Percentiles rank a stretch among this genome's conserved stretches.
phyloP scores from a whole-genome alignment of 1,140 invertebrate species.

The Drosophila subobscura region DNA sequence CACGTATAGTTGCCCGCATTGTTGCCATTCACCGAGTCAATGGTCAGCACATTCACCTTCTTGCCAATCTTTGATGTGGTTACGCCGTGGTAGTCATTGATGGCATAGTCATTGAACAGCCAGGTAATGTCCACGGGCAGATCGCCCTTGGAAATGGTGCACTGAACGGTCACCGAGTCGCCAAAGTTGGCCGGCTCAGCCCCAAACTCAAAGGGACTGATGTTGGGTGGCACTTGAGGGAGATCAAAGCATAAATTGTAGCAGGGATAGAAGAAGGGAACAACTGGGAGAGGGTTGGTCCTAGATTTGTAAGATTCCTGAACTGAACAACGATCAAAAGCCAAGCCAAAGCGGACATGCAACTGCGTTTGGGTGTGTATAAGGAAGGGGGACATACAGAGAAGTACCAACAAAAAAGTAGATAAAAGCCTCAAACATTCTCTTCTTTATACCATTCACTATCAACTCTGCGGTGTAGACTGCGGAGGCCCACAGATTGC shows the following conservation, averaged over 20 bases:
- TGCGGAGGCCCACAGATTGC: conserved; percentile 87
- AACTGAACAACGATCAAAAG: conserved; percentile 27
- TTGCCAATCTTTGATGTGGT: conserved; percentile 89
- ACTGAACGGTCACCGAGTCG: conserved; percentile 88
- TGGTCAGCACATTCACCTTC: conserved; percentile 90
- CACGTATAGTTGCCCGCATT: conserved; percentile 92
- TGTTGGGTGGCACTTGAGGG: conserved; percentile 86
- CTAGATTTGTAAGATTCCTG: neutral
- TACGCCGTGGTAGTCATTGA: conserved; percentile 87
- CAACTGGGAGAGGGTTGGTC: too few relatives aligned
- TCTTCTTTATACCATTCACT: conserved; percentile 67
- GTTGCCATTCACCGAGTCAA: conserved; percentile 89
- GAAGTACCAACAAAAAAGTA: conserved; percentile 22
- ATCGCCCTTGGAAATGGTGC: conserved; percentile 89
- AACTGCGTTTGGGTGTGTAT: conserved; percentile 58
- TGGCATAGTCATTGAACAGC: conserved; percentile 87
- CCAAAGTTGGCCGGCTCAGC: conserved; percentile 88
- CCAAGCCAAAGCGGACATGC: conserved; percentile 65
- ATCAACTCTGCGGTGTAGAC: conserved; percentile 74
- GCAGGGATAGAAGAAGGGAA: neutral
- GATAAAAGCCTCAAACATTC: conserved; percentile 52
- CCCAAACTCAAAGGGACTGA: conserved; percentile 88
- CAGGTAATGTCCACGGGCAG: conserved; percentile 88
- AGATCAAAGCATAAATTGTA: neutral
- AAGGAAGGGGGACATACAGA: conserved; percentile 22